Conservation (phyloP, 92 coral and sea anemone species). For the Bergia sp. region DNA sequence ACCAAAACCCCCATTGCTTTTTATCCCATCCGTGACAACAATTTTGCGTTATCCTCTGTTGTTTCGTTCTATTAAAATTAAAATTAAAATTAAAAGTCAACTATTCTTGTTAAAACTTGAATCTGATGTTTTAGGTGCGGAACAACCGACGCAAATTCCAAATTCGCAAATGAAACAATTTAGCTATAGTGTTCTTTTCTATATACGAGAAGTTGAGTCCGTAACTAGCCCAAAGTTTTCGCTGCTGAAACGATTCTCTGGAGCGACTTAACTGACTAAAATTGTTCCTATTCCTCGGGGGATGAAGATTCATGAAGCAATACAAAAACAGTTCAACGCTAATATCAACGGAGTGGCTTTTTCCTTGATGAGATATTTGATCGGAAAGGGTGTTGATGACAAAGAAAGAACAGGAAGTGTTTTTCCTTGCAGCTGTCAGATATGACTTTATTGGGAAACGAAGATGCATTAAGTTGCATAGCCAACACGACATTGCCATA, state of each 20-base stretch:
- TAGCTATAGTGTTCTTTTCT: too few species aligned
- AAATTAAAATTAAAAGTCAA: not conserved
- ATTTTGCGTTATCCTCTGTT: not conserved
- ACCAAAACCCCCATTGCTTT: not conserved
- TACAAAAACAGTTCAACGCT: not conserved
- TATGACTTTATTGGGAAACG: not conserved
- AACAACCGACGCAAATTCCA: too few species aligned
- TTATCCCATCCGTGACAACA: not conserved
- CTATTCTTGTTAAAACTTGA: not conserved
- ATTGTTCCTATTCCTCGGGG: not conserved
- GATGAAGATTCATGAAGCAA: not conserved
- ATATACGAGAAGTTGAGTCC: not conserved
- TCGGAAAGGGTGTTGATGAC: constrained; percentile 32
- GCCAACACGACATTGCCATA: not conserved
- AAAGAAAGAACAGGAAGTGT: constrained; percentile 24
- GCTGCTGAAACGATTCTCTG: not conserved
- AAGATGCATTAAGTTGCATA: not conserved
- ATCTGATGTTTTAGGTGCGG: not conserved
- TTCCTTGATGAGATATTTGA: constrained; percentile 7
- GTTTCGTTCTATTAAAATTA: too few species aligned
- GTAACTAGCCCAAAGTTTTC: not conserved
- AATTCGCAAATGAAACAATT: too few species aligned
- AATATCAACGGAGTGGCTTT: constrained; percentile 10
- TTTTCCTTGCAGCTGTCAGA: not conserved
- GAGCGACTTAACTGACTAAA: too few species aligned